These are phyloP conservation scores for Arnoldichthys spilopterus DNA, from an alignment of 2,797 vertebrate genomes.

Conservation along the genomic window DNA sequence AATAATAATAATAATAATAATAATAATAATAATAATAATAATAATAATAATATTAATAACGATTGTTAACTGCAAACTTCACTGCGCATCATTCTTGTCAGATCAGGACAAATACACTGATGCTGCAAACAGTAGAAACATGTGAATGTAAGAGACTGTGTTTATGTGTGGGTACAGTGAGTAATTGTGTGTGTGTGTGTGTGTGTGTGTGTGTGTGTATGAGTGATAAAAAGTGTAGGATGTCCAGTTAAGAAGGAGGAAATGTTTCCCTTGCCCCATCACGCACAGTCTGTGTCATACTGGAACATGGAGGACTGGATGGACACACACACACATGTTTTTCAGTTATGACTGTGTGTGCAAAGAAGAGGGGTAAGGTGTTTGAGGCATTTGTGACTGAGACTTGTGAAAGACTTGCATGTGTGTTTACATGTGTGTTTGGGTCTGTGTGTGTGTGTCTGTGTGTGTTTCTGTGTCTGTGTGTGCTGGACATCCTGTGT, in stretches of 20 bases:
- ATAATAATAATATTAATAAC: too few species aligned
- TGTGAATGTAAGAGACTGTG: constrained; percentile 2
- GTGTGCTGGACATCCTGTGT: not conserved
- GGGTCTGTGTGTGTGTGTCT: not conserved
- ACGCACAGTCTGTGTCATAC: constrained; percentile 42
- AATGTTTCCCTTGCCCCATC: constrained; percentile 41
- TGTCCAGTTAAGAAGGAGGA: constrained; percentile 46
- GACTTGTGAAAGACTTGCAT: too few species aligned
- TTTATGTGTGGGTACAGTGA: constrained; percentile 30
- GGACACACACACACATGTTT: not conserved
- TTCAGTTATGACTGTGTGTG: too few species aligned
- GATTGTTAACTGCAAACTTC: too few species aligned
- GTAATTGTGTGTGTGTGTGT: constrained; percentile 38
- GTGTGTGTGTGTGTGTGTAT: constrained; percentile 18
- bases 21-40: too few species aligned
- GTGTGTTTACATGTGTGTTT: not conserved
- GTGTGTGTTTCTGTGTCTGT: not conserved
- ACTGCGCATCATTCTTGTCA: not conserved
- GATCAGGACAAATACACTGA: not conserved
- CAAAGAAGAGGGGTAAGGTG: too few species aligned
- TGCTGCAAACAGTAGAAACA: constrained; percentile 6
- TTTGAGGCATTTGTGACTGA: too few species aligned
- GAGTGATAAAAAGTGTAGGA: constrained; percentile 12
- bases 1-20: too few species aligned
- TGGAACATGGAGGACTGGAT: constrained; percentile 13